Percentiles rank a stretch among this genome's conserved stretches.
Conservation (phyloP, 2,113 vertebrate species). For the Burhinus oedicnemus region DNA sequence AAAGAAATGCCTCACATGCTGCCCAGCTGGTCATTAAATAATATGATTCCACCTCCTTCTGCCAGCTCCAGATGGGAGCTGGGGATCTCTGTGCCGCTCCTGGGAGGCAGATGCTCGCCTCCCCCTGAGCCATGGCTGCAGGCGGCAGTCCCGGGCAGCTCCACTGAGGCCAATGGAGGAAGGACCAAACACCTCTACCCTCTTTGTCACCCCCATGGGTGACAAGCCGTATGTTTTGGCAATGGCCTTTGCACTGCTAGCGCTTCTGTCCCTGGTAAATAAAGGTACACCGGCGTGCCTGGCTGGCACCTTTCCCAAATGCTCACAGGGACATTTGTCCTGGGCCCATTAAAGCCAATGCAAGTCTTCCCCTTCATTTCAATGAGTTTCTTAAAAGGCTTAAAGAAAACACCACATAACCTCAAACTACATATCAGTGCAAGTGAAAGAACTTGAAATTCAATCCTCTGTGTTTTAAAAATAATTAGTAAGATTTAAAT, state of each 20-base stretch:
- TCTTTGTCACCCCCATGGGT: neutral
- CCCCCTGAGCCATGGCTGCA: fast-evolving
- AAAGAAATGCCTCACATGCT: neutral
- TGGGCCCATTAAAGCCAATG: neutral
- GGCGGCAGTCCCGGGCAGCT: neutral
- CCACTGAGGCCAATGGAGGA: fast-evolving
- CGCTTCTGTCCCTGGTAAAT: neutral
- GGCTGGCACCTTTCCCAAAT: neutral
- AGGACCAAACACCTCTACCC: neutral
- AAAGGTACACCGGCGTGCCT: neutral
- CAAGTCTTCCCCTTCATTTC: neutral
- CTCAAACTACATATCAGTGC: neutral
- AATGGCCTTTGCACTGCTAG: neutral
- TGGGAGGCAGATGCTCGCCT: neutral
- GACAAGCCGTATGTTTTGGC: neutral
- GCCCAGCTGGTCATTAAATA: neutral
- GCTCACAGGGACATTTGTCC: neutral
- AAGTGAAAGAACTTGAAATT: conserved; percentile 8
- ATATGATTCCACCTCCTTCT: neutral
- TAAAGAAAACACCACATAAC: neutral
- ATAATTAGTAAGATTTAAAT: conserved; percentile 4
- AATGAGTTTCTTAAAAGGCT: neutral
- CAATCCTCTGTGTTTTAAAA: neutral
- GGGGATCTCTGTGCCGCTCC: fast-evolving
- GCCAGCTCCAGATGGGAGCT: neutral